Evolutionary conservation across 2,113 vertebrate species (phyloP), one percentile per base, ranked within the genome.

Genomic region (Pseudopodoces humilis): DNA sequence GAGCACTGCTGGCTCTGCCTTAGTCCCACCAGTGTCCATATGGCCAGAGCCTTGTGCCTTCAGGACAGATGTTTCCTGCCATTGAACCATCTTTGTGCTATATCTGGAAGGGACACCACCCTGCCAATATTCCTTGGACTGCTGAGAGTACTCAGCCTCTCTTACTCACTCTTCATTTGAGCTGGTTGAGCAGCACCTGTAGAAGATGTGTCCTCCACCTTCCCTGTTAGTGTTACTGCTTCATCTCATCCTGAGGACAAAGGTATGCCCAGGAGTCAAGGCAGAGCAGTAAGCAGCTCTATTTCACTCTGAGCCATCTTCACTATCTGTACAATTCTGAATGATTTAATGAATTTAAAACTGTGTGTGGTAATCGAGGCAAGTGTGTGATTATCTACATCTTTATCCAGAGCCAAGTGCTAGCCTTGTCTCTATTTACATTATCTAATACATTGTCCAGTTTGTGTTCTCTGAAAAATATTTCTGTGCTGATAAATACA

Each of bases 401-500:
- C 30, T 86, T 76, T 76, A 37, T 78, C 47, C 35, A 69, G 68
- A 83, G 35, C 39, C 21, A 47, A 58, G 33, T 69, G 25, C 46
- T 90, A 53, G 58, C 71, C 31, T 46, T 60, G 24, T 14, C 35
- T 90, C 28, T 59, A 1, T 81, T 74, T 88, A 44, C 33, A 46
- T 60, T 44, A 15, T 37, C 31, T 83, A 13, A 70, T 76, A 11
- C 18, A 11, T 33, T 84, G 52, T 43, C 37, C 53, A 65, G 0
- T 64, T 86, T 37, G 53, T 78, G 33, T 67, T 86, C 25, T 88
- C 39, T 47, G 50, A 53, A 52, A 33, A 92, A 31, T 84, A 80
- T 35, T 92, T 93, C n/a, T 84, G 2, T 68, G 49, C 47, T 88
- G 87, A 83, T 90, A 85, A 85, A 88, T 88, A 46, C 53, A 2